Base-by-base conservation (phyloP, 2,888 invertebrate species). In the Oegoconia quadripuncta region DNA sequence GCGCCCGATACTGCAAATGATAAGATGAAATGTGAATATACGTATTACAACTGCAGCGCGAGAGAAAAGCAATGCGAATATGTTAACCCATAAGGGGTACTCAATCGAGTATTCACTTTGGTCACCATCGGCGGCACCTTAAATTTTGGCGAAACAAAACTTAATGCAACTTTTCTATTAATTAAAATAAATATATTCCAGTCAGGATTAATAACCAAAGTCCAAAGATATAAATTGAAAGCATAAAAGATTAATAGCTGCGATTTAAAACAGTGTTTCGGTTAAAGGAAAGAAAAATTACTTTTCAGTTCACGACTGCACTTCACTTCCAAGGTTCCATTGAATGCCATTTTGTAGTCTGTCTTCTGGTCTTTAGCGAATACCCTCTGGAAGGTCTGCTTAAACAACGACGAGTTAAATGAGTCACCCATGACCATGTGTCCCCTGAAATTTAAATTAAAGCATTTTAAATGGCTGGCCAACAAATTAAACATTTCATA, bases 391-490 rank as follows among this genome's bases (percentile, higher is more conserved):
- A 98, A 99, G 56, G 99, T 98, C 87, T 99, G 99, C 79, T 99
- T 99, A 88, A 99, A 99, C 6, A 99, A 89, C 0, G 98, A 97
- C 0, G 99, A 99, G 76, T 98, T 97, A 82, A 99, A 99, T 0
- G 98, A 98, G 74, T 99, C 99, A 3, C 98, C 99, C 97, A 99
- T 98, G 14, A 99, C 97, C 95, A 99, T 98, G 67, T 99, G 97
- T 1, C 99, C 99, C 14, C 98, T 95, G 74, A 23, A 89, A 88
- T 11, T 13, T 14, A 15, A 30, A 25, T 25, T 3, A 25, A 3
- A 5, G 12, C 22, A 22, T 5, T 5, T 18, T 5, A 18, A 18
- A 18, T 22, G 7, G 7, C 7, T 22, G 7, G 7, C 22, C 9
- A 2, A 2, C 22, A 22, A 5, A 3, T 22, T 9, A 7, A 18